Conservation (phyloP, 2,888 invertebrate species). For the Chalcosyrphus nemorum region DNA sequence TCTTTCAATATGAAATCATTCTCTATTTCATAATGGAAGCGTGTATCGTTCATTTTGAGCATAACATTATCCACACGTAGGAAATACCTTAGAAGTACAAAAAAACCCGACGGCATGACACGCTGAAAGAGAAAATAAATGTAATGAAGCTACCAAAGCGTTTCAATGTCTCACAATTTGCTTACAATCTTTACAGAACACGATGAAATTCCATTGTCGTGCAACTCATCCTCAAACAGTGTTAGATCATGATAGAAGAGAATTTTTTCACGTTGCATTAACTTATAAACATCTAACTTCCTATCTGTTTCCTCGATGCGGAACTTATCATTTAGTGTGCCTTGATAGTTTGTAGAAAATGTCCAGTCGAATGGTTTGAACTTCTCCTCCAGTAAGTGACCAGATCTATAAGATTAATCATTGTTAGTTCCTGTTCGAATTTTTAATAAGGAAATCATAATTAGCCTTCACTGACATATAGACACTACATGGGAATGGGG, state of each 20-base stretch:
- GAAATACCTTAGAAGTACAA: constrained; percentile 94
- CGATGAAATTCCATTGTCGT: constrained; percentile 97
- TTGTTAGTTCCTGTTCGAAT: no score
- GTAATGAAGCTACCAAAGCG: background rate
- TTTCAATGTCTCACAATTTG: constrained; percentile 64
- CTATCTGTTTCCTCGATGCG: constrained; percentile 86
- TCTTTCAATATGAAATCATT: constrained; percentile 92
- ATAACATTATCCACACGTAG: constrained; percentile 97
- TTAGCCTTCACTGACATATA: no score
- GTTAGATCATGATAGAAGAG: constrained; percentile 96
- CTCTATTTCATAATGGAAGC: constrained; percentile 90
- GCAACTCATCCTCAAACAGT: constrained; percentile 98
- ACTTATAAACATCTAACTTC: constrained; percentile 91
- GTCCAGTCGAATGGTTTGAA: constrained; percentile 98
- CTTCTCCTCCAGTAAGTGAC: constrained; percentile 86
- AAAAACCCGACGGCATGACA: constrained; percentile 97
- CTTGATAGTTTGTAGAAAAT: constrained; percentile 95
- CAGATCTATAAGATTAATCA: no score
- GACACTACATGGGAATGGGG: no score
- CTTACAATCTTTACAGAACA: constrained; percentile 96
- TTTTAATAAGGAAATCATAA: no score
- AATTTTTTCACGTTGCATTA: constrained; percentile 95
- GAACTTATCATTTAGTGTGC: constrained; percentile 87
- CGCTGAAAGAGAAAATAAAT: constrained; percentile 85
- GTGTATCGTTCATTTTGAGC: constrained; percentile 93